Conservation (phyloP, 2,113 vertebrate genomes). For the Ictalurus punctatus region DNA sequence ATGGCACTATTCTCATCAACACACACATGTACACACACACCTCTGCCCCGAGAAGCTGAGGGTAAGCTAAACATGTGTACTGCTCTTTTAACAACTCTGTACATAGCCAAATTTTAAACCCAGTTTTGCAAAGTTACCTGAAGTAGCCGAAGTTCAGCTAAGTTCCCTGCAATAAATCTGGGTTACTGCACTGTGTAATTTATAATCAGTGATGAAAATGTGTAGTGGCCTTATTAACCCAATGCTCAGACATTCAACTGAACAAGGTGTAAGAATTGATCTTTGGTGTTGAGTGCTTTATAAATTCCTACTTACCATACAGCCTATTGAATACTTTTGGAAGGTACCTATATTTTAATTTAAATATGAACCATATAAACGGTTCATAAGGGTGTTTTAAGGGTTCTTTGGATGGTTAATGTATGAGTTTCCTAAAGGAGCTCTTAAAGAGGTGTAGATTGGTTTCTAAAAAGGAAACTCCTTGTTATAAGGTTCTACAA, state of each 20-base stretch:
- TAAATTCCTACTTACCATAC: neutral
- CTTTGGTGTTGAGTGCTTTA: neutral
- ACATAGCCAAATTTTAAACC: neutral
- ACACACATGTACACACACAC: neutral
- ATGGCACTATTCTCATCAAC: neutral
- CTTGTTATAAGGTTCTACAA: no score
- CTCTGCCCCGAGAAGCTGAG: neutral
- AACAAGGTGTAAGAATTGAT: neutral
- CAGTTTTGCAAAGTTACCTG: neutral
- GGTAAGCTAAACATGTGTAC: neutral
- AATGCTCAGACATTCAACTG: neutral
- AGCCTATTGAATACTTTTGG: neutral
- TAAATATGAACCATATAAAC: neutral
- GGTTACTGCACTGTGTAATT: neutral
- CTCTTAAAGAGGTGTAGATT: no score
- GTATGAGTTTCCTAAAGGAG: no score
- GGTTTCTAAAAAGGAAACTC: no score
- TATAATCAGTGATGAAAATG: conserved; percentile 11
- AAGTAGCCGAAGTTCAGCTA: neutral
- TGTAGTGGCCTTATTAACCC: neutral
- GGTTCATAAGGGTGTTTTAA: neutral
- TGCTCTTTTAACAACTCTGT: neutral
- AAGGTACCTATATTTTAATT: neutral
- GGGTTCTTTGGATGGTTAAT: neutral
- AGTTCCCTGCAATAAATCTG: neutral